Evolutionary conservation across 2,113 vertebrate genomes (phyloP).

Genomic region (Pimephales promelas): DNA sequence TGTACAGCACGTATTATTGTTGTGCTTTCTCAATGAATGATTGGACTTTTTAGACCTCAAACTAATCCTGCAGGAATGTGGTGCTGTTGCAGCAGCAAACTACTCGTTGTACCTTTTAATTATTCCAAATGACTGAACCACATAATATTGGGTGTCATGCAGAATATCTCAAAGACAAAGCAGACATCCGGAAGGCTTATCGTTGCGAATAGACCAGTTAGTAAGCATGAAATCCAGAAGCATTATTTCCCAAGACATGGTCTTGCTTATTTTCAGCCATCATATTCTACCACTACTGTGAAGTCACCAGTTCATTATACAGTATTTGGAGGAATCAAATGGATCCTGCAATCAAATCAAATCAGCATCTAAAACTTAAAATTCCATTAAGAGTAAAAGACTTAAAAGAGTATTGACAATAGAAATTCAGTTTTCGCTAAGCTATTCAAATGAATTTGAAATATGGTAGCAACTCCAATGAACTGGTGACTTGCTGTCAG

Average conservation of each 20-base stretch:
- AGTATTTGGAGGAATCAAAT: background rate
- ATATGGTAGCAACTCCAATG: background rate
- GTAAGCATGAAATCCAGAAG: constrained; percentile 7
- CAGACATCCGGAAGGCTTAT: background rate
- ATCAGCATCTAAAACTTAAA: background rate
- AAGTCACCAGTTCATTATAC: constrained; percentile 16
- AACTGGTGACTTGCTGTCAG: constrained; percentile 24
- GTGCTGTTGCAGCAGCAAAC: constrained; percentile 21
- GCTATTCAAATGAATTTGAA: background rate
- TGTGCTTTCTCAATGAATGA: background rate
- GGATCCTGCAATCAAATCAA: background rate
- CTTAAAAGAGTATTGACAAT: background rate
- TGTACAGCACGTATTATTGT: background rate
- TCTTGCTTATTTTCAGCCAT: constrained; percentile 18
- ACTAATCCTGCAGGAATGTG: constrained; percentile 32
- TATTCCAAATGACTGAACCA: constrained; percentile 38
- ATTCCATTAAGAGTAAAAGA: background rate
- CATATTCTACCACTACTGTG: background rate
- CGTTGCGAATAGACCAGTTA: background rate
- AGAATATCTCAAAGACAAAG: constrained; percentile 18
- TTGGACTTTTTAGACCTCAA: background rate
- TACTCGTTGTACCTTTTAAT: constrained; percentile 20
- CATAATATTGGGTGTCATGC: constrained; percentile 31
- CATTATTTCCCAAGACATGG: background rate
- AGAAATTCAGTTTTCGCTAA: background rate